Conservation (phyloP, 2,113 vertebrate genomes). For the Notothenia rossii region DNA sequence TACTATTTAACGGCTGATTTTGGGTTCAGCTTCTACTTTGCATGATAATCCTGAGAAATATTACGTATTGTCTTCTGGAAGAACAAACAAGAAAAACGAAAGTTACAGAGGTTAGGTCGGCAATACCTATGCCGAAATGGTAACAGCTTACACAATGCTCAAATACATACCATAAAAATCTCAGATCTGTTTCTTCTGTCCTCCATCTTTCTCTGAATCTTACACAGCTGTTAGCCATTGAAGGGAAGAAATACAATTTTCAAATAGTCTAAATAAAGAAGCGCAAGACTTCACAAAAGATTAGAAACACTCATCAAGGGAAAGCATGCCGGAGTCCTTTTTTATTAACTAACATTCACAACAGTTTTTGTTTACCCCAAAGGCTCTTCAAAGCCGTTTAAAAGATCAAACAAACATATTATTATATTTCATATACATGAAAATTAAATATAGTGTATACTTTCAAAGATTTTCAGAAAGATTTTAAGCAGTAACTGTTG, state of each 20-base stretch:
- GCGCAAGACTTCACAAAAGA: neutral
- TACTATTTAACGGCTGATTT: neutral
- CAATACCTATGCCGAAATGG: neutral
- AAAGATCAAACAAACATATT: neutral
- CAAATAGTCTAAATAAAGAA: neutral
- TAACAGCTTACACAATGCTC: too few relatives aligned
- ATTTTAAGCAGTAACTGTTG: neutral
- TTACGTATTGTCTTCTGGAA: neutral
- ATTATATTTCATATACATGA: neutral
- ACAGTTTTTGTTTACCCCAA: neutral
- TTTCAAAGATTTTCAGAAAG: neutral
- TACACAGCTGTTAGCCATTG: neutral
- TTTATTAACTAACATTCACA: neutral
- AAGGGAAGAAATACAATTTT: neutral
- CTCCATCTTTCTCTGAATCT: neutral
- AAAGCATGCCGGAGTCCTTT: neutral
- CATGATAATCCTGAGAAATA: constrained; percentile 2
- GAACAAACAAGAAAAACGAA: neutral
- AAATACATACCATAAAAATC: too few relatives aligned
- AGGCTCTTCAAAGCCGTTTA: neutral
- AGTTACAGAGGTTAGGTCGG: too few relatives aligned
- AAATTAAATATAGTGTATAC: neutral
- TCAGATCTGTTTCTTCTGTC: neutral
- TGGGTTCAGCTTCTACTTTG: neutral
- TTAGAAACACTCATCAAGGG: neutral